phyloP scores from a whole-genome alignment of 2,888 invertebrate species.

The Tryphoninae sp. region DNA sequence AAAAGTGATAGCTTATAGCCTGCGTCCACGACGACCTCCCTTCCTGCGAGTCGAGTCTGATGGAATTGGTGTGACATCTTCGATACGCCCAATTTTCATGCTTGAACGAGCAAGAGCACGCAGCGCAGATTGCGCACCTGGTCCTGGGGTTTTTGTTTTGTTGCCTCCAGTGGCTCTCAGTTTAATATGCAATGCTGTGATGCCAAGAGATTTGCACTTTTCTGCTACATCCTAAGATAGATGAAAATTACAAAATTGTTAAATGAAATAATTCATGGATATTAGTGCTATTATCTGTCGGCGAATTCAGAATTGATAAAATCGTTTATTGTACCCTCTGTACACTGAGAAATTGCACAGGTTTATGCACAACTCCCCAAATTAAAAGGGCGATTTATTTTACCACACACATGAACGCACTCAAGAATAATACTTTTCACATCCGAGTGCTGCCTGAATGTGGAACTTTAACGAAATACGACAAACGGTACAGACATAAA shows the following conservation, averaged over 20 bases:
- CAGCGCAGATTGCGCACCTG: slow-evolving; percentile 98
- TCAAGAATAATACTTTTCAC: slow-evolving; percentile 61
- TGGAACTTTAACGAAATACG: slow-evolving; percentile 60
- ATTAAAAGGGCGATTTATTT: slow-evolving; percentile 68
- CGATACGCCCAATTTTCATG: slow-evolving; percentile 99
- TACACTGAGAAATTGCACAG: slow-evolving; percentile 56
- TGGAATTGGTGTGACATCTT: slow-evolving; percentile 99
- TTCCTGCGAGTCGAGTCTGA: slow-evolving; percentile 99
- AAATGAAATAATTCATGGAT: neutral
- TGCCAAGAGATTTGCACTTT: slow-evolving; percentile 97
- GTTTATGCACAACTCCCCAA: slow-evolving; percentile 53
- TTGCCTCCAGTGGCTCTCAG: slow-evolving; percentile 99
- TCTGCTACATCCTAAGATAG: slow-evolving; percentile 95
- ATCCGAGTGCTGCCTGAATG: slow-evolving; percentile 75
- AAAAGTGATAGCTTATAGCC: slow-evolving; percentile 89
- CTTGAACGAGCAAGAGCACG: slow-evolving; percentile 98
- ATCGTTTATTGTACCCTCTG: slow-evolving; percentile 47
- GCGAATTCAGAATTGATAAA: neutral
- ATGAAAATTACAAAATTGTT: neutral
- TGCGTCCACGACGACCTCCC: slow-evolving; percentile 99
- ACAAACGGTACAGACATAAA: neutral
- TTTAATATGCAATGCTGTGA: slow-evolving; percentile 99
- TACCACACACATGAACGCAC: slow-evolving; percentile 76
- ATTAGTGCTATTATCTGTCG: slow-evolving; percentile 7
- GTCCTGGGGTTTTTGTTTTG: slow-evolving; percentile 99